phyloP scores from a whole-genome alignment of 1,140 invertebrate species.

The Diabrotica undecimpunctata region DNA sequence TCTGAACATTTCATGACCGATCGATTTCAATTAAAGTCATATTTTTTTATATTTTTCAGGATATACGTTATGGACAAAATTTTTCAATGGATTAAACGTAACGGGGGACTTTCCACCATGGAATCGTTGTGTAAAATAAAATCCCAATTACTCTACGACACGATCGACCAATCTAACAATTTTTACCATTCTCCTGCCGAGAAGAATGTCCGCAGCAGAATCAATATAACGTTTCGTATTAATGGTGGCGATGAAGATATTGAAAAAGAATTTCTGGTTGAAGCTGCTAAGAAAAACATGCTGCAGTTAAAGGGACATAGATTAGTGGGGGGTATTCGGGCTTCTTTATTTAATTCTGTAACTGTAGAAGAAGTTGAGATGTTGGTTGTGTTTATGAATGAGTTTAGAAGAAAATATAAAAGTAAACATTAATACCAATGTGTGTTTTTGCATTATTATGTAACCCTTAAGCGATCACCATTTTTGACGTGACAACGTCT shows the following conservation, averaged over 20 bases:
- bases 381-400: conserved; percentile 80
- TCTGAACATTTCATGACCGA: too few species aligned
- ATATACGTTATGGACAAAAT: conserved; percentile 89
- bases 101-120: conserved; percentile 84
- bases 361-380: conserved; percentile 71
- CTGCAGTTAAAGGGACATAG: conserved; percentile 93
- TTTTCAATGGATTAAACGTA: conserved; percentile 85
- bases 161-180: conserved; percentile 82
- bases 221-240: conserved; percentile 93
- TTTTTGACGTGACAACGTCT: too few species aligned
- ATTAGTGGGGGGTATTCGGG: conserved; percentile 90
- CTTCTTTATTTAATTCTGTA: conserved; percentile 92
- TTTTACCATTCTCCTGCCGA: conserved; percentile 82
- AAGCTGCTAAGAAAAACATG: conserved; percentile 73
- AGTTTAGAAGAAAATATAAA: conserved; percentile 56
- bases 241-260: conserved; percentile 62
- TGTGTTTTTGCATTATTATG: too few species aligned
- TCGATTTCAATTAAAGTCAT: too few species aligned
- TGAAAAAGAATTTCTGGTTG: conserved; percentile 82
- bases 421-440: not conserved
- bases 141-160: conserved; percentile 74
- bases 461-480: too few species aligned
- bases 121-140: conserved; percentile 66
- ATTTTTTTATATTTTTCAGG: conserved; percentile 54
- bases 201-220: conserved; percentile 65